Percentiles rank a stretch among this genome's conserved stretches.
Conservation (phyloP, 2,888 invertebrate genomes). For the Ditylenchus weischeri region DNA sequence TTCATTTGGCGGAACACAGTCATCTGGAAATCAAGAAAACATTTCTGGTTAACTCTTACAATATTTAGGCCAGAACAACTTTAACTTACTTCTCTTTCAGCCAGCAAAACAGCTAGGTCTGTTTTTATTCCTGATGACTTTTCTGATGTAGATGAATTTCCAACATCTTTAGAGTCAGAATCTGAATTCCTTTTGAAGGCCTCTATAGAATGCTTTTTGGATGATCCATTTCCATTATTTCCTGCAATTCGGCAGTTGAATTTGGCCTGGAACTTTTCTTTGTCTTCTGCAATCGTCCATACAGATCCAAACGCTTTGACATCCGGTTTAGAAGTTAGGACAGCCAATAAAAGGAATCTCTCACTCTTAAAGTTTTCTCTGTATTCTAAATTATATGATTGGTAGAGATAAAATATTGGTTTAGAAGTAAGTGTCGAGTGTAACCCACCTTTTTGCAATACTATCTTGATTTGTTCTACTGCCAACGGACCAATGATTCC, state of each 20-base stretch:
- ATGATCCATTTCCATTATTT: no score
- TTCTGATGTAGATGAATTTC: not conserved
- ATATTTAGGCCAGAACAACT: not conserved
- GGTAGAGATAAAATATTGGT: not conserved
- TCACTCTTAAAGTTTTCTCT: conserved; percentile 41
- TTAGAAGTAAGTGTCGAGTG: not conserved
- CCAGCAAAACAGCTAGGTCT: conserved; percentile 10
- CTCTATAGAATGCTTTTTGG: no score
- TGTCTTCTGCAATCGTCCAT: conserved; percentile 32
- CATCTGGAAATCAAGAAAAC: conserved; percentile 5
- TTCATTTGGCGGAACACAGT: conserved; percentile 9
- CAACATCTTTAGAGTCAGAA: not conserved
- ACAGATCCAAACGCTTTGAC: conserved; percentile 40
- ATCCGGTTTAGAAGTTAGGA: conserved; percentile 37
- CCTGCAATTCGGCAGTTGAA: conserved; percentile 31
- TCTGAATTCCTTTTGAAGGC: no score
- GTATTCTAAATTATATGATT: conserved; percentile 43
- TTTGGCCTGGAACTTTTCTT: conserved; percentile 41
- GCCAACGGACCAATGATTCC: conserved; percentile 43
- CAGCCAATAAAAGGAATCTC: conserved; percentile 46
- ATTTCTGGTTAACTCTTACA: not conserved
- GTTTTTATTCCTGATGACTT: not conserved
- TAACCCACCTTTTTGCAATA: conserved; percentile 45
- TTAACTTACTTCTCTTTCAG: conserved; percentile 11
- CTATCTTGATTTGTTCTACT: conserved; percentile 42